Percentiles rank a stretch among this genome's conserved stretches.
Evolutionary conservation across 2,113 vertebrate genomes (phyloP).

Genomic region (Scartelaos histophorus): DNA sequence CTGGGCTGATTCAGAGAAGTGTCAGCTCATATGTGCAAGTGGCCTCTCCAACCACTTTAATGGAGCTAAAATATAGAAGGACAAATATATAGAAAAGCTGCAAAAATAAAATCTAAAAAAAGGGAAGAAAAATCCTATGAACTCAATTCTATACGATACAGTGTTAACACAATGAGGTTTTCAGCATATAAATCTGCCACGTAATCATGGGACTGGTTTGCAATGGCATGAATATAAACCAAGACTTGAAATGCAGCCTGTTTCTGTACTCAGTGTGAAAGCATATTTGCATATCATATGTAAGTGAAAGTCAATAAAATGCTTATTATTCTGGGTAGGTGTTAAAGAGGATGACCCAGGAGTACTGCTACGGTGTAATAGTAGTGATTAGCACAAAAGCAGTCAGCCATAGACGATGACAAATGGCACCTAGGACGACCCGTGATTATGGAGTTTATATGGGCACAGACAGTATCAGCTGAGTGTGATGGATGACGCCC

Average conservation of each 20-base stretch:
- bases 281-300: neutral
- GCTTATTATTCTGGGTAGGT: constrained; percentile 2
- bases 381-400: constrained; percentile 59
- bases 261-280: neutral
- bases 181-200: no score
- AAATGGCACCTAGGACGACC: constrained; percentile 63
- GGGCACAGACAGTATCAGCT: constrained; percentile 60
- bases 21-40: neutral
- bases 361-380: constrained; percentile 48
- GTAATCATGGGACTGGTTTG: no score
- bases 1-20: neutral
- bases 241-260: neutral
- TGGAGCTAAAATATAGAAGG: neutral
- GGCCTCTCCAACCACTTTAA: neutral
- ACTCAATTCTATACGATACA: no score
- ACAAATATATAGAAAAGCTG: neutral
- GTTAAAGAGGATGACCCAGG: constrained; percentile 19
- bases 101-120: neutral
- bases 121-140: no score
- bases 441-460: constrained; percentile 53
- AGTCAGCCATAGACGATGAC: constrained; percentile 54
- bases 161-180: no score
- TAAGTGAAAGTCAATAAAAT: constrained; percentile 4
- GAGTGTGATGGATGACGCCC: constrained; percentile 61
- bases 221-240: neutral